These are phyloP conservation scores for Perccottus glenii DNA, from an alignment of 2,113 vertebrate species.

Conservation along the genomic window DNA sequence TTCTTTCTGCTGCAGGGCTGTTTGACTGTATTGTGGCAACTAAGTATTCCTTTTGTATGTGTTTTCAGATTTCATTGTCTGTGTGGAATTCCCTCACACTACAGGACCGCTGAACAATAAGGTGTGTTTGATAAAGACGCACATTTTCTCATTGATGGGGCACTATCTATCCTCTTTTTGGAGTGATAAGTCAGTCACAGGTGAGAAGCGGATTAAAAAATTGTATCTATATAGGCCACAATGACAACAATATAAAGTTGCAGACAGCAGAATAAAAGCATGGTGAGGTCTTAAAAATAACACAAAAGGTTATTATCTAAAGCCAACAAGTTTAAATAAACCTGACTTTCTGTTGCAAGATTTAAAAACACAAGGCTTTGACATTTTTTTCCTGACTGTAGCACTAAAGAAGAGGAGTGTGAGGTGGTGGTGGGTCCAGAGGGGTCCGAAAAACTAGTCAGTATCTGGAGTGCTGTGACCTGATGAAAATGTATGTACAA, in stretches of 20 bases:
- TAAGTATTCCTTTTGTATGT: slow-evolving; percentile 64
- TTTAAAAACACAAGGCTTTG: neutral
- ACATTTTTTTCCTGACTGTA: slow-evolving; percentile 9
- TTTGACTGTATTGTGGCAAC: slow-evolving; percentile 64
- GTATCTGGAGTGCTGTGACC: too few species aligned
- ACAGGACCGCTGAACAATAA: slow-evolving; percentile 56
- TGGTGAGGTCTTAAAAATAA: slow-evolving; percentile 48
- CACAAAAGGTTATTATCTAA: slow-evolving; percentile 52
- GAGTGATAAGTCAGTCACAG: slow-evolving; percentile 61
- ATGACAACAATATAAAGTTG: slow-evolving; percentile 49
- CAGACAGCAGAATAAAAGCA: slow-evolving; percentile 50
- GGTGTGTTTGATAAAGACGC: slow-evolving; percentile 62
- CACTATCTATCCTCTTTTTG: slow-evolving; percentile 55
- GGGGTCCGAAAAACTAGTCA: too few species aligned
- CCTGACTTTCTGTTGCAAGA: slow-evolving; percentile 12
- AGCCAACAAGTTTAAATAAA: slow-evolving; percentile 44
- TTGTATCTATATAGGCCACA: slow-evolving; percentile 37
- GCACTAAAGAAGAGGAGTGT: neutral
- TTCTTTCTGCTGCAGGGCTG: slow-evolving; percentile 52
- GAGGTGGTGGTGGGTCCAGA: too few species aligned
- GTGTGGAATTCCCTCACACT: slow-evolving; percentile 42
- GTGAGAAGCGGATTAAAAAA: slow-evolving; percentile 58
- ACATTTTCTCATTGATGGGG: slow-evolving; percentile 57
- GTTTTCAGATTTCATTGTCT: slow-evolving; percentile 66
- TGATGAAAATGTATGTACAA: too few species aligned